Evolutionary conservation across 2,797 vertebrate species (phyloP).

Genomic region (Brachyrhaphis roseni): DNA sequence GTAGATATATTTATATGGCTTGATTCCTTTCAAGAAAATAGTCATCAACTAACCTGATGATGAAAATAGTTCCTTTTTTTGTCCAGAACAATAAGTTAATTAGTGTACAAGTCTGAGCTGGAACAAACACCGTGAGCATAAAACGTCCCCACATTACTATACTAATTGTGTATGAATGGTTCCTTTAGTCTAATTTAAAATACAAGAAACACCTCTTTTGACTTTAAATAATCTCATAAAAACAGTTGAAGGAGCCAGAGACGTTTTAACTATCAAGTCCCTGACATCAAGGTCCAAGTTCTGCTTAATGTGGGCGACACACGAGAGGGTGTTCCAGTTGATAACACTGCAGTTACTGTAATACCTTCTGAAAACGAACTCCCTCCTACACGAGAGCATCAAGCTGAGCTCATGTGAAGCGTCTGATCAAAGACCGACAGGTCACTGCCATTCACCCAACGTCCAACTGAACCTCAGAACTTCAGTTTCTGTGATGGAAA

Average conservation of each 20-base stretch:
- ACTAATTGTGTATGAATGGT: background rate
- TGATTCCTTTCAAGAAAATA: background rate
- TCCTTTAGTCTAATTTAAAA: background rate
- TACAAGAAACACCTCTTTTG: background rate
- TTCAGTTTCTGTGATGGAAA: slow-evolving; percentile 40
- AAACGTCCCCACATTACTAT: background rate
- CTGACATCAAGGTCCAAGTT: slow-evolving; percentile 9
- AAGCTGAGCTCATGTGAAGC: slow-evolving; percentile 67
- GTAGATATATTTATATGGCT: background rate
- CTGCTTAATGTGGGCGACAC: slow-evolving; percentile 13
- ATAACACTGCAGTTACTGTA: slow-evolving; percentile 64
- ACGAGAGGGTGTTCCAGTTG: slow-evolving; percentile 38
- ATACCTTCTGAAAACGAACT: slow-evolving; percentile 74
- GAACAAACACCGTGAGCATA: background rate
- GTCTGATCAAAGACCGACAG: slow-evolving; percentile 66
- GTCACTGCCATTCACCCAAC: slow-evolving; percentile 42
- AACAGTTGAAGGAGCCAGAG: slow-evolving; percentile 21
- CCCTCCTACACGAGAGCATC: slow-evolving; percentile 62
- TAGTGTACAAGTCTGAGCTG: background rate
- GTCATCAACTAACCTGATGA: slow-evolving; percentile 6
- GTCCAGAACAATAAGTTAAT: background rate
- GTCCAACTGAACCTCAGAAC: slow-evolving; percentile 33
- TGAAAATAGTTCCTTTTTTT: slow-evolving; percentile 5
- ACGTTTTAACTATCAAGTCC: slow-evolving; percentile 29
- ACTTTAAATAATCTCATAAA: background rate